Percentiles rank a stretch among this genome's conserved stretches.
Conservation (phyloP, 2,888 invertebrate species). For the Loripinus fragilis region DNA sequence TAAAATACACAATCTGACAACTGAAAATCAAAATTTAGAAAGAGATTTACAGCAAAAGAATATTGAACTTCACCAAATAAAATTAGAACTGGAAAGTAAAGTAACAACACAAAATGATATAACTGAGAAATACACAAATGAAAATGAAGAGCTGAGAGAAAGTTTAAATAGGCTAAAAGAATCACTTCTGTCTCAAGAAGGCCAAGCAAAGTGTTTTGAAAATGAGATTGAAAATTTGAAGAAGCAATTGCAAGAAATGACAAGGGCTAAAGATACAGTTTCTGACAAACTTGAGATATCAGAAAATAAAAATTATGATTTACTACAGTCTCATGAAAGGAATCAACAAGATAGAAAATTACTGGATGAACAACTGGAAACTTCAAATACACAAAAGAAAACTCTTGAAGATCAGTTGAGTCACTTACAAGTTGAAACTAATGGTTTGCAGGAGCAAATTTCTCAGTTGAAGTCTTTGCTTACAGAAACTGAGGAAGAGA, state of each 20-base stretch:
- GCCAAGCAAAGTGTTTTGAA: background rate
- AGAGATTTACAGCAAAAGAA: conserved; percentile 48
- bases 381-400: conserved; percentile 20
- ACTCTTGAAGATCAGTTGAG: conserved; percentile 32
- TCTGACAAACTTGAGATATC: background rate
- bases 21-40: conserved; percentile 48
- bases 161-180: conserved; percentile 35
- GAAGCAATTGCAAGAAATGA: conserved; percentile 26
- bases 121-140: conserved; percentile 37
- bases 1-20: conserved; percentile 41
- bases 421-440: conserved; percentile 17
- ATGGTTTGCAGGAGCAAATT: conserved; percentile 23
- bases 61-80: conserved; percentile 45
- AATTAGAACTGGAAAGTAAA: conserved; percentile 36
- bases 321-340: background rate
- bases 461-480: background rate
- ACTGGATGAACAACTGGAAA: background rate
- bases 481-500: conserved; percentile 23
- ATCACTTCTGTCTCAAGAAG: conserved; percentile 31
- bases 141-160: conserved; percentile 37
- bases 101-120: conserved; percentile 20
- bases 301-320: background rate
- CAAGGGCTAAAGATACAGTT: conserved; percentile 24
- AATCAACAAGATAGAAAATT: background rate
- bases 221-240: background rate